Evolutionary conservation across 2,888 invertebrate species (phyloP).

Genomic region (Sesia bembeciformis): DNA sequence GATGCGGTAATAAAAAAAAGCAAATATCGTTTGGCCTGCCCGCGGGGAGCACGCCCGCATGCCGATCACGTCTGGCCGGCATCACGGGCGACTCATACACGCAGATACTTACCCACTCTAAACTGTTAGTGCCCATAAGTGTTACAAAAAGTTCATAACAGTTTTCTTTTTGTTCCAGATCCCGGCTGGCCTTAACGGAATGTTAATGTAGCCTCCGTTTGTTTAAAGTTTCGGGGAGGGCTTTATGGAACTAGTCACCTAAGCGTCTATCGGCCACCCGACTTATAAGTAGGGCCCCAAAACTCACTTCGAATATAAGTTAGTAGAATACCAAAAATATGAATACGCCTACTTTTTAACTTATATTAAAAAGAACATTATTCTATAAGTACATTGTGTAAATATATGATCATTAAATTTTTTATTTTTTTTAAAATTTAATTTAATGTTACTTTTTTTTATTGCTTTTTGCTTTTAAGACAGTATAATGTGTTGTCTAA

Average conservation of each 20-base stretch:
- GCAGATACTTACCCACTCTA: slow-evolving; percentile 25
- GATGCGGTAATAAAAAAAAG: slow-evolving; percentile 63
- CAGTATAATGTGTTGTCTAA: too few species aligned
- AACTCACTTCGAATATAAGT: too few species aligned
- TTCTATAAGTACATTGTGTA: too few species aligned
- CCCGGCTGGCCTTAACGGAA: slow-evolving; percentile 13
- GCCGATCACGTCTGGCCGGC: slow-evolving; percentile 49
- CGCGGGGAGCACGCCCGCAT: slow-evolving; percentile 33
- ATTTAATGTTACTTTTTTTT: too few species aligned
- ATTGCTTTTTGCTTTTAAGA: too few species aligned
- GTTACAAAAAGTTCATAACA: slow-evolving; percentile 27
- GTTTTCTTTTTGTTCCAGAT: slow-evolving; percentile 23
- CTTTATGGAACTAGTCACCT: slow-evolving; percentile 11
- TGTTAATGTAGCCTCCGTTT: slow-evolving; percentile 11
- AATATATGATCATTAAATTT: too few species aligned
- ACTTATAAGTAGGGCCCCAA: neutral
- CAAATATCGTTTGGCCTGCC: slow-evolving; percentile 50
- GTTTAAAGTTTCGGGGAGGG: neutral
- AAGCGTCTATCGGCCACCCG: neutral
- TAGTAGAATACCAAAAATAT: too few species aligned
- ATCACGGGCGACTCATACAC: slow-evolving; percentile 32
- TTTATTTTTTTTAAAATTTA: too few species aligned
- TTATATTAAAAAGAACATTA: too few species aligned
- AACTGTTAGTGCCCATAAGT: slow-evolving; percentile 33
- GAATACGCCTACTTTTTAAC: too few species aligned